A percentile compares a stretch with the other conserved stretches of the same genome.
These are phyloP conservation scores for Micronisus gabar DNA, from an alignment of 2,113 vertebrate genomes.

Conservation along the genomic window DNA sequence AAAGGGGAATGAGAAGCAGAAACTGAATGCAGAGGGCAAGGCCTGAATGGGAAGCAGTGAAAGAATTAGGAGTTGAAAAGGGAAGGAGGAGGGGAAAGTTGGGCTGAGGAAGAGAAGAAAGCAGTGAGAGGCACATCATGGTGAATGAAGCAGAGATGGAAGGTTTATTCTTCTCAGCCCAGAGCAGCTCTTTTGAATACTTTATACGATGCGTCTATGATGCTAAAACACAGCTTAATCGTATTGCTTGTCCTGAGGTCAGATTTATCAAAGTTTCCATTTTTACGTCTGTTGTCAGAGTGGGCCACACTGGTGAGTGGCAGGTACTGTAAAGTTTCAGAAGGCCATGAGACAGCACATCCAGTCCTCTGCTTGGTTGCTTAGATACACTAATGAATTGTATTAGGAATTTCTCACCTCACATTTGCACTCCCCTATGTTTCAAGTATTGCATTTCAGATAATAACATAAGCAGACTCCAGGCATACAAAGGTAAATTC, in stretches of 20 bases:
- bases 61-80: constrained; percentile 55
- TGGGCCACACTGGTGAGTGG: neutral
- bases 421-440: neutral
- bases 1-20: constrained; percentile 63
- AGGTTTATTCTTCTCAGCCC: neutral
- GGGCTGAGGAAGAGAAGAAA: constrained; percentile 34
- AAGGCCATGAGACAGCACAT: constrained; percentile 23
- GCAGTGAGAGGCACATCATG: neutral
- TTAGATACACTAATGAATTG: constrained; percentile 24
- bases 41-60: constrained; percentile 56
- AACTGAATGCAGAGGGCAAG: constrained; percentile 59
- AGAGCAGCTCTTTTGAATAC: neutral
- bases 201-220: neutral
- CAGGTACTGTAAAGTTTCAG: constrained; percentile 42
- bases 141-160: neutral
- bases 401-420: constrained; percentile 34
- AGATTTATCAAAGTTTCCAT: neutral
- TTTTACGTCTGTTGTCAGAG: neutral
- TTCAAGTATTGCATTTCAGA: neutral
- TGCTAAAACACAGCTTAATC: neutral
- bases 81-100: constrained; percentile 53
- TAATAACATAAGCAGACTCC: neutral
- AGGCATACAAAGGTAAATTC: neutral
- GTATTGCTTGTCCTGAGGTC: neutral
- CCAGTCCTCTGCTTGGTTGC: constrained; percentile 5